Percentiles rank a stretch among this genome's conserved stretches.
Conservation (phyloP, 2,113 vertebrate genomes). For the Tetrax tetrax region DNA sequence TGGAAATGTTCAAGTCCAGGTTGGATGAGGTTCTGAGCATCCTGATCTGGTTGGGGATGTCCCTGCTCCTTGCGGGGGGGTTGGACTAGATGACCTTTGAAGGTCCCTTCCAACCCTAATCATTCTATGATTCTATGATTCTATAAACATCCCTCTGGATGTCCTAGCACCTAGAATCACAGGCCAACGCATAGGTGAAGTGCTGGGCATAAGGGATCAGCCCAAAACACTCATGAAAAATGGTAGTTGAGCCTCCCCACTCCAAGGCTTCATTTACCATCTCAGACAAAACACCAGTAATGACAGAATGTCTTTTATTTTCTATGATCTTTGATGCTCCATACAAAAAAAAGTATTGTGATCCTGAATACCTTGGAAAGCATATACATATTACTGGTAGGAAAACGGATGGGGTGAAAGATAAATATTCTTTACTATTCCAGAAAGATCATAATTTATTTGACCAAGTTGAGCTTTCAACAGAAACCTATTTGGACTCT, state of each 20-base stretch:
- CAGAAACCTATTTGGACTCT: background rate
- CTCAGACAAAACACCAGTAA: background rate
- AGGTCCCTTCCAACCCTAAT: too few relatives aligned
- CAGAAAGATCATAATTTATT: background rate
- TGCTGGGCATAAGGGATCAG: background rate
- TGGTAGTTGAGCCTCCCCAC: background rate
- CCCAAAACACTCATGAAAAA: background rate
- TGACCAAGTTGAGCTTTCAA: background rate
- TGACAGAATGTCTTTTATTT: background rate
- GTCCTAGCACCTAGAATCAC: background rate
- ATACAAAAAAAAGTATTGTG: background rate
- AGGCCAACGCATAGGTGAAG: background rate
- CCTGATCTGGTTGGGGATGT: too few relatives aligned
- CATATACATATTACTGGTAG: background rate
- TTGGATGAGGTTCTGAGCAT: too few relatives aligned
- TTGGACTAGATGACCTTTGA: too few relatives aligned
- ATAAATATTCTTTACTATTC: background rate
- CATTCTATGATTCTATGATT: too few relatives aligned
- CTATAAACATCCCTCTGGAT: accelerated
- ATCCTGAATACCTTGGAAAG: background rate
- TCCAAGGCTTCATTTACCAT: background rate
- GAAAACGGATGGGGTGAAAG: background rate
- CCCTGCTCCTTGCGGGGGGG: too few relatives aligned
- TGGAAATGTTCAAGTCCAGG: too few relatives aligned
- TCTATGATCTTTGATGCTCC: accelerated